phyloP scores from a whole-genome alignment of 2,113 vertebrate species.

The Tylochromis polylepis region DNA sequence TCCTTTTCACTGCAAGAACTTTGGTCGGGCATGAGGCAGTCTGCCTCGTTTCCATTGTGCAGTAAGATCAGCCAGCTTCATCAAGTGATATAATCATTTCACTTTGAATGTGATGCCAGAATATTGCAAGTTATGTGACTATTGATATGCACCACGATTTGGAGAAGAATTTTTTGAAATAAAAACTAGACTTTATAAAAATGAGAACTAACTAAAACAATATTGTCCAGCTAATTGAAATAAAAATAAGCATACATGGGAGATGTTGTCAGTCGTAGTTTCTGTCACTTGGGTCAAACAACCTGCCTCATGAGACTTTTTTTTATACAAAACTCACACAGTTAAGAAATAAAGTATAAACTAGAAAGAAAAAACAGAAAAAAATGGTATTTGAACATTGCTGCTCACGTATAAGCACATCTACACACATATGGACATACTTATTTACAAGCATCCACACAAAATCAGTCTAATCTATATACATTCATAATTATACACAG shows the following conservation, averaged over 20 bases:
- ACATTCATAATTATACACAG: not conserved
- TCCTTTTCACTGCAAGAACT: not conserved
- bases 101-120: not conserved
- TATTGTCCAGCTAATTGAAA: not conserved
- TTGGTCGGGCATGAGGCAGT: not conserved
- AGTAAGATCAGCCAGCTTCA: not conserved
- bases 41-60: not conserved
- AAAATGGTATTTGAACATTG: not conserved
- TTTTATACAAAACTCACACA: not conserved
- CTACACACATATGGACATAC: not conserved
- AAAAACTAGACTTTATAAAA: not conserved
- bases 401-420: not conserved
- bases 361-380: not conserved
- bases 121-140: not conserved
- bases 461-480: not conserved
- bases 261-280: not conserved
- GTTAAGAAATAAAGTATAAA: not conserved
- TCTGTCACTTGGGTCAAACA: not conserved
- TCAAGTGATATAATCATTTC: not conserved
- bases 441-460: not conserved
- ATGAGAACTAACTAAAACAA: not conserved
- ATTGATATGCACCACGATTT: not conserved
- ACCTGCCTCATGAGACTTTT: not conserved
- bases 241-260: not conserved
- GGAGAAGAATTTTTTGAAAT: not conserved